phyloP scores from a whole-genome alignment of 2,797 vertebrate species.

The Euthynnus affinis region DNA sequence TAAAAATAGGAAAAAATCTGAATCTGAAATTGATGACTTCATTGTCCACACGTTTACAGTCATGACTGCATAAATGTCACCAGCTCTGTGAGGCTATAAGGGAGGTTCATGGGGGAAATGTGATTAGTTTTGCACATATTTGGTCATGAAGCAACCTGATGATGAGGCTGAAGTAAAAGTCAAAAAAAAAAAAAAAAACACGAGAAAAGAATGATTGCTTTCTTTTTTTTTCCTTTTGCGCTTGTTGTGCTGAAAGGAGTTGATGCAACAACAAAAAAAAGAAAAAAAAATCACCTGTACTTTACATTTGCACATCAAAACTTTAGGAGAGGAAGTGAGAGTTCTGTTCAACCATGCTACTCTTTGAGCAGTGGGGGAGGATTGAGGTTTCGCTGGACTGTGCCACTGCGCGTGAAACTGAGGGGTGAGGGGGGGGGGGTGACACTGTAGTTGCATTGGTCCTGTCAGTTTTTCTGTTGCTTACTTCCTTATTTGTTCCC shows the following conservation, averaged over 20 bases:
- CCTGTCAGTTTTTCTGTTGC: constrained; percentile 64
- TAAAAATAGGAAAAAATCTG: not conserved
- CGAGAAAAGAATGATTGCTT: no score
- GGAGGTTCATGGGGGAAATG: no score
- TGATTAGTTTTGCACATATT: not conserved
- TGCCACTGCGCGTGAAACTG: constrained; percentile 28
- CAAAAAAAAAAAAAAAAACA: no score
- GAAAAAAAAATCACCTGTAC: not conserved
- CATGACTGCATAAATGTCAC: no score
- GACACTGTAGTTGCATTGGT: constrained; percentile 60
- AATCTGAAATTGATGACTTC: no score
- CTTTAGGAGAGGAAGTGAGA: constrained; percentile 38
- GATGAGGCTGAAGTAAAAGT: not conserved
- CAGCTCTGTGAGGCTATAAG: not conserved
- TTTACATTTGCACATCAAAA: not conserved
- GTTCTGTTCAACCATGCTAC: not conserved
- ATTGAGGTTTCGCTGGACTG: constrained; percentile 28
- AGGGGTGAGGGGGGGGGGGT: not conserved
- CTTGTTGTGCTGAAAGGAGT: not conserved
- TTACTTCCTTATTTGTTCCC: constrained; percentile 75
- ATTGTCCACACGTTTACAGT: not conserved
- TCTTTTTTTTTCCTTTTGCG: not conserved
- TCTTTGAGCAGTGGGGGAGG: not conserved
- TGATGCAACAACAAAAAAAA: no score
- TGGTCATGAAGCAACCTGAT: not conserved